Evolutionary conservation across 1,140 invertebrate genomes (phyloP), one percentile per base, ranked within the genome.

Genomic region (Helicoverpa zea): DNA sequence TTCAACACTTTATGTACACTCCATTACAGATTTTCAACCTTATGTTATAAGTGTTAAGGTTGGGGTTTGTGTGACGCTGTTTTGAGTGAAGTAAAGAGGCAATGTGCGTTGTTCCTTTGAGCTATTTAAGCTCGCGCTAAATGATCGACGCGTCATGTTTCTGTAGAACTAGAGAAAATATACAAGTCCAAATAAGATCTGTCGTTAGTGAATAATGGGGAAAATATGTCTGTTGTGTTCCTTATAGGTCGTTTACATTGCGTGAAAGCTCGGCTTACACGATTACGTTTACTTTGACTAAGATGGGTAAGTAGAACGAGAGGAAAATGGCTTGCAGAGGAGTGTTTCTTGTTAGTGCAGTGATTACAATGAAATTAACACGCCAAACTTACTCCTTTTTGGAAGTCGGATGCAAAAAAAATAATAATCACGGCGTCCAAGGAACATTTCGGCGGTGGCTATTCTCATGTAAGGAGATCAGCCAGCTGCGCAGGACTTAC

Each of bases 101-200:
- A 77, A 81, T 66, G 79, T 81, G 76, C 49, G 56, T 79, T 79
- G 52, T 79, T 79, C 81, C 56, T 78, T 82, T 72, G 80, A 77
- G 80, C 73, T 81, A 81, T 81, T 81, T 82, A 82, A 77, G 75
- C 56, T 63, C 35, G 68, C 29, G 75, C 76, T 78, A 82, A 82
- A 75, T 79, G 81, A 82, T 82, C 73, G 75, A 77, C 81, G 54
- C 68, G 58, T 64, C 76, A 64, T 78, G 75, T 75, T 79, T 77
- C n/a, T 66, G 51, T 70, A 16, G 29, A 35, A 70, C 58, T 11
- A 18, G 47, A 79, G 61, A 78, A 64, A 78, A 56, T 64, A 66
- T 78, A 78, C 73, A 72, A 72, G 49, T 72, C 49, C 49, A 52
- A 52, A 72, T 72, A 72, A n/a, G 68, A 72, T 72, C 64, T 68